A percentile compares a stretch with the other conserved stretches of the same genome.
Conservation (phyloP, 2,113 vertebrate species). For the Steatornis caripensis region DNA sequence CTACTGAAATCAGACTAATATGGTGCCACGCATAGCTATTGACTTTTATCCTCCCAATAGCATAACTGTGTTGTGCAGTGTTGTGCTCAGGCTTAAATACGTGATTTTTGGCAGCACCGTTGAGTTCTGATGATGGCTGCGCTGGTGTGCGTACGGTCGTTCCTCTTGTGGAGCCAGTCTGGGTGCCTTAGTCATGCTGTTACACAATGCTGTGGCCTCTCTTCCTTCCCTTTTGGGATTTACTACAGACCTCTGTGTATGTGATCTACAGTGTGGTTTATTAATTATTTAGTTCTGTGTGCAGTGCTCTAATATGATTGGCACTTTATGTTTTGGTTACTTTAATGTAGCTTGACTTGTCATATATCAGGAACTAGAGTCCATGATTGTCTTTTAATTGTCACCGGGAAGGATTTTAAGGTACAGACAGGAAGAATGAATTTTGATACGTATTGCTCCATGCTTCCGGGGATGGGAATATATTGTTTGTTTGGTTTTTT, state of each 20-base stretch:
- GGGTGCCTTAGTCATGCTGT: neutral
- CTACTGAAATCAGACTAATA: neutral
- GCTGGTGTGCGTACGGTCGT: rapidly evolving
- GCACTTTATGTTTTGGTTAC: neutral
- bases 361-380: neutral
- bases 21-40: neutral
- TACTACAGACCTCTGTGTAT: neutral
- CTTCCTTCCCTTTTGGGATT: neutral
- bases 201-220: neutral
- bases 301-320: neutral
- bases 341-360: neutral
- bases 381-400: neutral
- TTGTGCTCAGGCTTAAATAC: neutral
- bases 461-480: neutral
- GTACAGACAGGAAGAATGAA: neutral
- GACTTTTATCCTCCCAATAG: rapidly evolving
- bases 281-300: neutral
- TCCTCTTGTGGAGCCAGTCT: neutral
- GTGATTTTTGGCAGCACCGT: rapidly evolving
- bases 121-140: neutral
- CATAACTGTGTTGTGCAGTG: rapidly evolving
- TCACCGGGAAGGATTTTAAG: neutral
- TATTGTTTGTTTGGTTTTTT: neutral
- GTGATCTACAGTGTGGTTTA: neutral
- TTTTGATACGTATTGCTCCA: neutral